A percentile compares a stretch with the other conserved stretches of the same genome.
Evolutionary conservation across 1,140 invertebrate genomes (phyloP).

Genomic region (Polypedilum vanderplanki): DNA sequence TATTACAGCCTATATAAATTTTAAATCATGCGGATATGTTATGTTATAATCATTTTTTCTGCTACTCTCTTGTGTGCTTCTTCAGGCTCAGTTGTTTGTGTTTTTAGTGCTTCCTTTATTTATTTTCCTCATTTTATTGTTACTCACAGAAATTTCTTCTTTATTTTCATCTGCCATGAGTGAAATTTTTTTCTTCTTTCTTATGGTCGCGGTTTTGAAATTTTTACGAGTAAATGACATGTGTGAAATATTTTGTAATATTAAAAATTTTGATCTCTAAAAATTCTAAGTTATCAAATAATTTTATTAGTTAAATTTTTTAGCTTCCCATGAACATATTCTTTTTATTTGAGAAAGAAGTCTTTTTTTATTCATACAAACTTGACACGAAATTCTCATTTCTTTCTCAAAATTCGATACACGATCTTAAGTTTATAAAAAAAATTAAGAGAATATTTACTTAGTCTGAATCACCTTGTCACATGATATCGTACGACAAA

Average conservation of each 20-base stretch:
- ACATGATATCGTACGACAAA: too few relatives aligned
- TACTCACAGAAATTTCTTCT: not conserved
- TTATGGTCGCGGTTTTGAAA: not conserved
- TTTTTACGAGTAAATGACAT: not conserved
- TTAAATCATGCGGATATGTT: conserved; percentile 27
- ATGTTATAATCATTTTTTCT: conserved; percentile 24
- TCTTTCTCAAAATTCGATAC: too few relatives aligned
- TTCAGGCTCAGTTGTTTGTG: not conserved
- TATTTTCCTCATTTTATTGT: not conserved
- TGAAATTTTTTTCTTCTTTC: not conserved
- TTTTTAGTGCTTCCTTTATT: not conserved
- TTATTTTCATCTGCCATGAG: not conserved
- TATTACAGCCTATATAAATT: conserved; percentile 27
- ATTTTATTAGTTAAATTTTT: too few relatives aligned
- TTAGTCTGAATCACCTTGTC: too few relatives aligned
- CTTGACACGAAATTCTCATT: too few relatives aligned
- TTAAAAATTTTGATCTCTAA: too few relatives aligned
- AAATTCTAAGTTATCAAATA: too few relatives aligned
- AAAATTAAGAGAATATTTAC: too few relatives aligned
- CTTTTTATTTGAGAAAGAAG: too few relatives aligned
- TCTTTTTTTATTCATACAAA: too few relatives aligned
- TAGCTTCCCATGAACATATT: too few relatives aligned
- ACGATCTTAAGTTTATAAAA: too few relatives aligned
- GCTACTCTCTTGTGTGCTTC: not conserved
- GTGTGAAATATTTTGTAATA: not conserved